These are phyloP conservation scores for Clusia tigrina DNA, from an alignment of 2,888 invertebrate genomes.

Conservation along the genomic window DNA sequence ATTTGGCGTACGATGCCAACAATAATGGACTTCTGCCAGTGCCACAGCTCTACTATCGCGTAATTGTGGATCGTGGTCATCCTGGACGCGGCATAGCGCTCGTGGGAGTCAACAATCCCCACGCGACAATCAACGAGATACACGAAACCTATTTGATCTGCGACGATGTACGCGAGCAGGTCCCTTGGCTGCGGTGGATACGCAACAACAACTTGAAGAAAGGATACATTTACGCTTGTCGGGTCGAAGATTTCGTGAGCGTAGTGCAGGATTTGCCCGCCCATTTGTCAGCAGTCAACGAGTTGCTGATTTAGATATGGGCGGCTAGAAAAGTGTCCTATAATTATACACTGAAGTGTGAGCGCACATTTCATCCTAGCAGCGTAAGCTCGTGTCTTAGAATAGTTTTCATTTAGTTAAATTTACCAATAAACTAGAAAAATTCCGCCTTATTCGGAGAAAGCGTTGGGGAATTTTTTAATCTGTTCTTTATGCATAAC, in stretches of 20 bases:
- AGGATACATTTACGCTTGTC: constrained; percentile 55
- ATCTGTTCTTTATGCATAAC: too few species aligned
- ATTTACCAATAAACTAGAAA: too few species aligned
- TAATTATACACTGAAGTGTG: too few species aligned
- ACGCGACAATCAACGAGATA: constrained; percentile 49
- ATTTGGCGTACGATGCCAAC: constrained; percentile 55
- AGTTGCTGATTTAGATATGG: constrained; percentile 35
- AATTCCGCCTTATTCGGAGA: too few species aligned
- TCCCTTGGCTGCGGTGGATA: constrained; percentile 48
- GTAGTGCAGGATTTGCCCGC: constrained; percentile 46
- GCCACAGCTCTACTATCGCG: constrained; percentile 68
- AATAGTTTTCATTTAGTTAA: too few species aligned
- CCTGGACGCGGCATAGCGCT: constrained; percentile 66
- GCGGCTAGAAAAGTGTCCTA: neutral
- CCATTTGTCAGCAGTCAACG: constrained; percentile 38
- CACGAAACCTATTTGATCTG: constrained; percentile 48
- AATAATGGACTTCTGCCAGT: constrained; percentile 64
- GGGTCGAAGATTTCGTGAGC: constrained; percentile 45
- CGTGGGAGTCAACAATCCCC: constrained; percentile 65
- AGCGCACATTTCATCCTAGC: too few species aligned
- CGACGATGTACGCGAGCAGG: constrained; percentile 44
- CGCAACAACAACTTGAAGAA: constrained; percentile 41
- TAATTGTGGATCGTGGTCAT: constrained; percentile 63
- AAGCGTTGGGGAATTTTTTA: too few species aligned
- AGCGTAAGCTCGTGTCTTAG: too few species aligned